A percentile compares a stretch with the other conserved stretches of the same genome.
phyloP scores from a whole-genome alignment of 2,113 vertebrate genomes.

The Sinocyclocheilus anshuiensis region DNA sequence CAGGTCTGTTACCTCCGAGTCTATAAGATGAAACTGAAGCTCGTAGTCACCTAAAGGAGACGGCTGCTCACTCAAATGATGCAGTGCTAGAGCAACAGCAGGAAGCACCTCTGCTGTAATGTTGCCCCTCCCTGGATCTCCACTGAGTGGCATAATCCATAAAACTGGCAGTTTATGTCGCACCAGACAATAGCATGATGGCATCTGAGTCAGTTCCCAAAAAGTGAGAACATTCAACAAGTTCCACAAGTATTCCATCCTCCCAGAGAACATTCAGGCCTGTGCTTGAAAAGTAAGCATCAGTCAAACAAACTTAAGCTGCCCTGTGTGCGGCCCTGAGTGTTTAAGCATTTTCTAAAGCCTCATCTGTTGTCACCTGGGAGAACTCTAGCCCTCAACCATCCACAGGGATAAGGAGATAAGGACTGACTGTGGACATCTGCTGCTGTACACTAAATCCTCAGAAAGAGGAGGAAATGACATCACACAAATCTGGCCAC shows the following conservation, averaged over 20 bases:
- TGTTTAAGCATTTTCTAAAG: slow-evolving; percentile 34
- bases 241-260: slow-evolving; percentile 41
- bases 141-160: slow-evolving; percentile 71
- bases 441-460: slow-evolving; percentile 36
- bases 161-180: slow-evolving; percentile 73
- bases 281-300: neutral
- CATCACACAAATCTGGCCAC: neutral
- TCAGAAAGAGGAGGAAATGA: neutral
- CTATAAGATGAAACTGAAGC: slow-evolving; percentile 73
- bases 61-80: slow-evolving; percentile 73
- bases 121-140: slow-evolving; percentile 63
- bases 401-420: slow-evolving; percentile 41
- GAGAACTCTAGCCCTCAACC: neutral
- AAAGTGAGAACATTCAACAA: slow-evolving; percentile 8
- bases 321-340: neutral
- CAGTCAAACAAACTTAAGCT: neutral
- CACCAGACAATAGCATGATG: slow-evolving; percentile 41
- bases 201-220: slow-evolving; percentile 1
- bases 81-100: slow-evolving; percentile 75
- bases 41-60: slow-evolving; percentile 77
- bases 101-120: slow-evolving; percentile 66
- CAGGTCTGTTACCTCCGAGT: slow-evolving; percentile 72
- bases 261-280: neutral
- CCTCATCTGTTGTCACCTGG: slow-evolving; percentile 32
- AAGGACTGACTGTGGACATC: slow-evolving; percentile 43